Conservation (phyloP, 2,113 vertebrate species). For the Circaetus cinerascens region DNA sequence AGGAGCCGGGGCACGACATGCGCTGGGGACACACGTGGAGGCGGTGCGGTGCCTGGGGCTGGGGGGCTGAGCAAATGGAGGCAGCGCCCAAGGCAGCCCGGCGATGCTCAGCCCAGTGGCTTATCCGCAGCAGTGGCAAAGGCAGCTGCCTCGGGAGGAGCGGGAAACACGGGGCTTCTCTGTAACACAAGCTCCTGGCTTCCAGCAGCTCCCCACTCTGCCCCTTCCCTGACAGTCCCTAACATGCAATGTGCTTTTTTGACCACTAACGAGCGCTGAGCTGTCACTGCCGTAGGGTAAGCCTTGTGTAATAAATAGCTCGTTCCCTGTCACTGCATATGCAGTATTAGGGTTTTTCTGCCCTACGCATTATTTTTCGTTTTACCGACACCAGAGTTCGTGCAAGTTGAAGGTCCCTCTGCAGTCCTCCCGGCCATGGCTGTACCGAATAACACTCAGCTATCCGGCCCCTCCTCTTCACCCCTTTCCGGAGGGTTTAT, state of each 20-base stretch:
- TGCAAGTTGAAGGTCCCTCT: neutral
- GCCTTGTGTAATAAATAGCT: neutral
- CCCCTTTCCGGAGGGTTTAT: neutral
- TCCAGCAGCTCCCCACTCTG: neutral
- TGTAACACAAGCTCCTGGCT: neutral
- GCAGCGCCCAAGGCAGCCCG: neutral
- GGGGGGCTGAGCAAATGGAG: neutral
- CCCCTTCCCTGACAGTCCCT: neutral
- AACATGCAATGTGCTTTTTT: neutral
- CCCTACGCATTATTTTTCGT: neutral
- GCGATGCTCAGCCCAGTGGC: neutral
- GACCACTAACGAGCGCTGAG: neutral
- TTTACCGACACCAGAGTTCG: neutral
- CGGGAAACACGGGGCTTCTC: neutral
- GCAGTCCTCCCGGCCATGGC: neutral
- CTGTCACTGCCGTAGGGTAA: neutral
- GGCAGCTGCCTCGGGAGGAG: neutral
- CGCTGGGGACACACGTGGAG: fast-evolving
- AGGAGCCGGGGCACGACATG: neutral
- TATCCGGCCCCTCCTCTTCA: neutral
- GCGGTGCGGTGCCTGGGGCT: neutral
- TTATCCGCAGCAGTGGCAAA: neutral
- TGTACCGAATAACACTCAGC: neutral
- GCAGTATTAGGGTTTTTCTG: neutral
- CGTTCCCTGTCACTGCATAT: neutral